These are phyloP conservation scores for Steinernema hermaphroditum DNA, from an alignment of 2,888 invertebrate species.

Conservation along the genomic window DNA sequence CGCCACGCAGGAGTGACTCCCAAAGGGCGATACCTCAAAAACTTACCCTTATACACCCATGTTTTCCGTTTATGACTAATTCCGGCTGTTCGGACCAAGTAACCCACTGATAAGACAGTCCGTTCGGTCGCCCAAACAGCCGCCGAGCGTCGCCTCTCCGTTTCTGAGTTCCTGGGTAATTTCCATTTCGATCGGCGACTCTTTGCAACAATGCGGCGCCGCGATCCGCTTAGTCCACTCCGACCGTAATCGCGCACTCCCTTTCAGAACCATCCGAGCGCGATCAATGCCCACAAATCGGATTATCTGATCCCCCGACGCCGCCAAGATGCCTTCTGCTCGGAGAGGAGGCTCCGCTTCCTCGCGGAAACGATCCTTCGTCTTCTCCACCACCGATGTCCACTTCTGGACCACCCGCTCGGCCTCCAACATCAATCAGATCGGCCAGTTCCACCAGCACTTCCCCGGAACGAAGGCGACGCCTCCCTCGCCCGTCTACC, in stretches of 20 bases:
- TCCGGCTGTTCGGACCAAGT: no score
- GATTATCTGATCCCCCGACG: background rate
- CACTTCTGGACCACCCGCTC: constrained; percentile 38
- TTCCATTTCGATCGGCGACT: background rate
- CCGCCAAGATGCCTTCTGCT: background rate
- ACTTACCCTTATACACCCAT: no score
- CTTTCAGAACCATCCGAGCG: constrained; percentile 18
- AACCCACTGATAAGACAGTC: no score
- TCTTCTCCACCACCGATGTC: constrained; percentile 36
- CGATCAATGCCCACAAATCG: constrained; percentile 9
- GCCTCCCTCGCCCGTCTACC: constrained; percentile 1
- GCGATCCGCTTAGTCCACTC: constrained; percentile 26
- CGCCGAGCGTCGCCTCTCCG: no score
- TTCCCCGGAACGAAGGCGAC: background rate
- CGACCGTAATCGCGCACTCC: background rate
- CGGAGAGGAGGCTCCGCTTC: constrained; percentile 12
- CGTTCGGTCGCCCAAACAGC: no score
- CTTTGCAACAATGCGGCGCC: constrained; percentile 26
- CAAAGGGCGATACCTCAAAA: no score
- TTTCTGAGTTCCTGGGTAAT: background rate
- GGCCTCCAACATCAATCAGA: constrained; percentile 27
- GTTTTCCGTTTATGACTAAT: no score
- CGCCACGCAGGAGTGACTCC: no score
- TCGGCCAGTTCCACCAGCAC: constrained; percentile 22
- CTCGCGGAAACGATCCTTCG: constrained; percentile 22